Evolutionary conservation across 2,888 invertebrate species (phyloP).

Genomic region (Athripsodes cinereus): DNA sequence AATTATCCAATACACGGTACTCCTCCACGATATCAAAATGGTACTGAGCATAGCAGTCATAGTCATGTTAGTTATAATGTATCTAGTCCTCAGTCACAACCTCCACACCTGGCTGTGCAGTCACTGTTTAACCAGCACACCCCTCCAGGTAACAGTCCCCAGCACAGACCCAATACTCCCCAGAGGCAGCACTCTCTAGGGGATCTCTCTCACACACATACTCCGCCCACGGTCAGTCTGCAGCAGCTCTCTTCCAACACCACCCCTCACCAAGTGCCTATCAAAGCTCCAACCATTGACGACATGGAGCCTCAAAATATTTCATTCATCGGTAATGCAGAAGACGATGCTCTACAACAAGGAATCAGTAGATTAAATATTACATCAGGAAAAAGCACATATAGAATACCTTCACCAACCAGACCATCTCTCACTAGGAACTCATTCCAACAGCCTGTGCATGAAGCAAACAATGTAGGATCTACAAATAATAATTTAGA

Average conservation of each 20-base stretch:
- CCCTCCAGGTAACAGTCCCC: slow-evolving; percentile 58
- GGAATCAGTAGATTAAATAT: slow-evolving; percentile 75
- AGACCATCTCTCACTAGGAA: slow-evolving; percentile 64
- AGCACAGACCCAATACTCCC: slow-evolving; percentile 53
- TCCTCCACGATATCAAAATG: slow-evolving; percentile 58
- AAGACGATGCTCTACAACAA: slow-evolving; percentile 52
- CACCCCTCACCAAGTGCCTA: slow-evolving; percentile 35
- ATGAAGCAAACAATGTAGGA: slow-evolving; percentile 33
- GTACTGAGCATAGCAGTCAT: slow-evolving; percentile 53
- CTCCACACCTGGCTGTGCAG: slow-evolving; percentile 44
- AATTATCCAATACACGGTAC: slow-evolving; percentile 17
- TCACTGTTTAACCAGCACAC: slow-evolving; percentile 46
- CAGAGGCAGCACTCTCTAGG: slow-evolving; percentile 52
- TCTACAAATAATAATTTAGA: slow-evolving; percentile 44
- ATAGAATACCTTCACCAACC: slow-evolving; percentile 85
- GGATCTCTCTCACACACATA: slow-evolving; percentile 33
- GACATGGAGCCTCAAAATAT: slow-evolving; percentile 93
- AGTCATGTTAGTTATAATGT: slow-evolving; percentile 55
- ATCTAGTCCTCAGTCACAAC: slow-evolving; percentile 41
- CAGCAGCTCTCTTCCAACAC: slow-evolving; percentile 41
- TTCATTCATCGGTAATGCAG: slow-evolving; percentile 77
- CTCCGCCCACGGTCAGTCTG: slow-evolving; percentile 43
- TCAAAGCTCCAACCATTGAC: slow-evolving; percentile 65
- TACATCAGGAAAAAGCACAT: slow-evolving; percentile 81
- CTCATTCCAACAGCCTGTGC: slow-evolving; percentile 58